Base-by-base conservation (phyloP, 1,140 invertebrate species). In the Proctacanthus coquilletti region DNA sequence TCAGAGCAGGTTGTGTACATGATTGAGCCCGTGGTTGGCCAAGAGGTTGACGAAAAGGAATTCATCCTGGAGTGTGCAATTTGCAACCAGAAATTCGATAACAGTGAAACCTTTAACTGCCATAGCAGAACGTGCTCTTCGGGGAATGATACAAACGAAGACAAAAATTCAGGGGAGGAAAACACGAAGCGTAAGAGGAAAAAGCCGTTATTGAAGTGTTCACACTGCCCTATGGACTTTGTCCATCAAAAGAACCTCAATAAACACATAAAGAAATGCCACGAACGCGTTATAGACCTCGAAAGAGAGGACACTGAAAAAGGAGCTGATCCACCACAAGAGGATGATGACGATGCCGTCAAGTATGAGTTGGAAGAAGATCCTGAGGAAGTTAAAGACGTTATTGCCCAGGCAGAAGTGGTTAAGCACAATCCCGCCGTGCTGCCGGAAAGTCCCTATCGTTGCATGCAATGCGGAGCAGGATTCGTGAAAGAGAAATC, bases 391-490 rank as follows among this genome's bases (percentile, higher is more conserved):
- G 31, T 15, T 33, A 8, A n/a, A n/a, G n/a, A n/a, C n/a, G n/a
- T n/a, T n/a, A n/a, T n/a, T n/a, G n/a, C n/a, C n/a, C n/a, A n/a
- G n/a, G n/a, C n/a, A n/a, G n/a, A n/a, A n/a, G n/a, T 33, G 15
- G n/a, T 19, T 11, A 52, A 55, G 18, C 37, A 41, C 1, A 42
- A 46, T 36, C 49, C 45, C 18, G 50, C 18, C 55, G 54, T 19
- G 46, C 48, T 42, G 52, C 54, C 5, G 54, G 54, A n/a, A 55
- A 15, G 31, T 15, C 9, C 17, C 17, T 35, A 18, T 14, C 17
- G 11, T 55, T 40, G 55, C 51, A 0, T 15, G 51, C 9, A 46
- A 51, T 30, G 30, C 13, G 52, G 52, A 34, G 56, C 52, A 2
- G 29, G 51, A 3, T 45, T 49, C 20, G 52, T 51, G 25, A 47